Evolutionary conservation across 2,113 vertebrate genomes (phyloP).

Genomic region (Nannospalax galili): DNA sequence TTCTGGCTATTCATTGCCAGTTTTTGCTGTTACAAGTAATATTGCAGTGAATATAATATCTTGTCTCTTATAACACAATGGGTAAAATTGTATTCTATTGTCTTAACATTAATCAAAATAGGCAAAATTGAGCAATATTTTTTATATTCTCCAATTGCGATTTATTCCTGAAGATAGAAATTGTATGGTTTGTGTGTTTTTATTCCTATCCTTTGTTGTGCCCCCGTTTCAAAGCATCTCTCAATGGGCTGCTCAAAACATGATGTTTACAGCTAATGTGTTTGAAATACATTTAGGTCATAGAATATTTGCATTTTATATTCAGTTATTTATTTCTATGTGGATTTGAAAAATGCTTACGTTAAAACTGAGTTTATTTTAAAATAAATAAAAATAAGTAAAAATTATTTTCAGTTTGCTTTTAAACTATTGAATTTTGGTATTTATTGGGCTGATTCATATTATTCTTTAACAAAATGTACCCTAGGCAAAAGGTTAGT

Average conservation of each 20-base stretch:
- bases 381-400: conserved; percentile 26
- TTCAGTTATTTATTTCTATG: background rate
- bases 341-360: background rate
- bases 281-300: background rate
- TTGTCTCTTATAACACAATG: background rate
- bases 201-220: background rate
- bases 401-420: background rate
- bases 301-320: conserved; percentile 13
- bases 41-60: background rate
- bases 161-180: too few species aligned
- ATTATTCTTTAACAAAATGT: conserved; percentile 1
- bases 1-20: background rate
- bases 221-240: background rate
- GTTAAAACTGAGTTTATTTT: conserved; percentile 13
- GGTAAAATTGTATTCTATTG: background rate
- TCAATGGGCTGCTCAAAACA: background rate
- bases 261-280: background rate
- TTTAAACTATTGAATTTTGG: background rate
- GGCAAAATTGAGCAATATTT: background rate
- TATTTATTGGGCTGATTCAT: background rate
- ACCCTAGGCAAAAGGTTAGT: background rate
- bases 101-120: conserved; percentile 1
- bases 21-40: background rate
- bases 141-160: background rate
- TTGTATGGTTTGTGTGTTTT: background rate